Conservation (phyloP, 2,888 invertebrate species). For the Thalpophila matura region DNA sequence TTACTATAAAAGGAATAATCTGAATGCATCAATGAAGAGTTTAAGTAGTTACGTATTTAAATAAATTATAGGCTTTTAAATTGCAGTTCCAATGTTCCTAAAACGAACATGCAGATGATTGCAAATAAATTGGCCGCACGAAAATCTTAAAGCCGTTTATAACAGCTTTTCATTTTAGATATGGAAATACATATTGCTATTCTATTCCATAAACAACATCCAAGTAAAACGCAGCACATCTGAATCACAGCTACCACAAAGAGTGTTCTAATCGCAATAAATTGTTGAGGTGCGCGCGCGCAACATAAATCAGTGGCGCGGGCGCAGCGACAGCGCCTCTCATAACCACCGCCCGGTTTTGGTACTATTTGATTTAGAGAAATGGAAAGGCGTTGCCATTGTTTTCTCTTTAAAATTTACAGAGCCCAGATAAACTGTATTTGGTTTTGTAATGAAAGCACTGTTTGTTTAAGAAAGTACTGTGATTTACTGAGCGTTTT, state of each 20-base stretch:
- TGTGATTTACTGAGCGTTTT: constrained; percentile 68
- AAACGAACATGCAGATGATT: constrained; percentile 23
- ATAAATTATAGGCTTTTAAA: constrained; percentile 38
- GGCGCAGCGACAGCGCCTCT: constrained; percentile 69
- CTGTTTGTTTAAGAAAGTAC: constrained; percentile 72
- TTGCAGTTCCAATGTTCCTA: constrained; percentile 15
- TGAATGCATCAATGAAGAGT: constrained; percentile 42
- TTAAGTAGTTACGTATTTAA: constrained; percentile 17
- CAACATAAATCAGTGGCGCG: constrained; percentile 68
- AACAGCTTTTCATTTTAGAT: constrained; percentile 34
- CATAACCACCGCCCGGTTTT: constrained; percentile 70
- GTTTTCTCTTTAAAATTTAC: constrained; percentile 83
- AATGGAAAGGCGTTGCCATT: constrained; percentile 82
- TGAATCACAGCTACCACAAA: constrained; percentile 67
- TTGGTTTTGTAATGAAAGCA: constrained; percentile 80
- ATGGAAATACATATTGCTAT: constrained; percentile 42
- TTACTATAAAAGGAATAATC: constrained; percentile 33
- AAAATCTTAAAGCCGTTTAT: constrained; percentile 25
- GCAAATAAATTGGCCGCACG: no score
- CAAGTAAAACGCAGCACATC: constrained; percentile 53
- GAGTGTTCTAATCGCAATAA: constrained; percentile 72
- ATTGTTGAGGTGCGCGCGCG: constrained; percentile 67
- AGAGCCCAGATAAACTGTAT: constrained; percentile 77
- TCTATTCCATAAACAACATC: constrained; percentile 44
- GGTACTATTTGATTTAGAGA: constrained; percentile 80